Evolutionary conservation across 2,888 invertebrate species (phyloP), one percentile per base, ranked within the genome.

Genomic region (Pantelozetes paolii): DNA sequence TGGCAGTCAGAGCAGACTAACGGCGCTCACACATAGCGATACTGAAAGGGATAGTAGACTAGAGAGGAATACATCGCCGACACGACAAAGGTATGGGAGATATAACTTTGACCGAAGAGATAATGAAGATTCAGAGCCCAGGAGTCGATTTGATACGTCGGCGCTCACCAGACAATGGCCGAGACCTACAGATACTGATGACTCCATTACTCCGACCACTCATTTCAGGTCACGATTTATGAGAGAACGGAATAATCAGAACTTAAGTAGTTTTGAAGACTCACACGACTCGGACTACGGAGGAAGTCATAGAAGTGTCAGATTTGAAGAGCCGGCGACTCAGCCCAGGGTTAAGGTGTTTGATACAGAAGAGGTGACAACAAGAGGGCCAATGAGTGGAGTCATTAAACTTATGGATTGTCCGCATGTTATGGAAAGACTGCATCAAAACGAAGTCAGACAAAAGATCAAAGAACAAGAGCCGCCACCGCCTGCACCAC

Each of bases 281-380:
- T 32, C 50, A 26, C 59, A 73, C 32, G 71, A 71, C 40, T 72
- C 70, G 18, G 69, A 70, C 28, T 18, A 32, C 36, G 18, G 45
- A 18, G 18, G 20, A 42, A 67, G 40, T 54, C 72, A 72, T 42
- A 85, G 88, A 76, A 83, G 86, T 69, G 89, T 89, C 0, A 87
- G 91, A 78, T 87, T 89, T 79, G 87, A 87, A 76, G 87, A 87
- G 72, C 74, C 64, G 18, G 77, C 79, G 0, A 8, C 70, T 30
- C 74, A 76, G 20, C 78, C 72, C 57, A 73, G 71, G 57, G 73
- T 75, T 79, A 87, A 91, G 78, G 90, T 93, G 0, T 84, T 90
- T 75, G 94, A 93, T 80, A 93, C 93, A 9, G 94, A 94, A 83
- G 94, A 94, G 81, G 92, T 91, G 0, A 90, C 92, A 15, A 90